A percentile compares a stretch with the other conserved stretches of the same genome.
These are phyloP conservation scores for Stenchaetothrips biformis DNA, from an alignment of 2,888 invertebrate species.

Conservation along the genomic window DNA sequence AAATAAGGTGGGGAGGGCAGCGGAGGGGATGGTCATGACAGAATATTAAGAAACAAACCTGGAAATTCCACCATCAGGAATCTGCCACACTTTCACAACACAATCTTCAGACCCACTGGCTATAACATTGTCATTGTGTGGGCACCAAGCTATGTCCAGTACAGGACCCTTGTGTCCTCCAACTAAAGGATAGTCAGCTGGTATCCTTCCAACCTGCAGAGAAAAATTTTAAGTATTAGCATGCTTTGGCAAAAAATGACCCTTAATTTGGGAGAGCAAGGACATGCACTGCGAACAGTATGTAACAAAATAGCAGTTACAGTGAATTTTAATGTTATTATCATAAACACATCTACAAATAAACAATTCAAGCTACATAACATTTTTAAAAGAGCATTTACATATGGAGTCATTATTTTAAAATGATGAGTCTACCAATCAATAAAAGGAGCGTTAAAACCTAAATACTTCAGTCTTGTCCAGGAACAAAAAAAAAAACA, in stretches of 20 bases:
- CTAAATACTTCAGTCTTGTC: too few species aligned
- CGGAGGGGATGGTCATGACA: too few species aligned
- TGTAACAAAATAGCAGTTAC: too few species aligned
- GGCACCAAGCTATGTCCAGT: slow-evolving; percentile 95
- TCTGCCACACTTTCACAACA: slow-evolving; percentile 95
- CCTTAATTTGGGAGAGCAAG: background rate
- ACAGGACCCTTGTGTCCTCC: slow-evolving; percentile 97
- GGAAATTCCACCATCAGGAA: slow-evolving; percentile 84
- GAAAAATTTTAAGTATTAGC: slow-evolving; percentile 33
- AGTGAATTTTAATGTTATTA: too few species aligned
- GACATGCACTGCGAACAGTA: slow-evolving; percentile 5
- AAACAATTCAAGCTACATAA: slow-evolving; percentile 5
- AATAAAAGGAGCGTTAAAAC: too few species aligned
- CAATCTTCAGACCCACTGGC: slow-evolving; percentile 97
- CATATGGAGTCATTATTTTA: background rate
- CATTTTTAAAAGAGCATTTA: background rate
- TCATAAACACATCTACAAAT: background rate
- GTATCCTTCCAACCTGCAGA: slow-evolving; percentile 84
- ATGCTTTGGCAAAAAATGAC: background rate
- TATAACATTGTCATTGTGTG: slow-evolving; percentile 96
- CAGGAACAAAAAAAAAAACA: background rate
- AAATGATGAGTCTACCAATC: too few species aligned
- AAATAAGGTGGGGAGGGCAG: too few species aligned
- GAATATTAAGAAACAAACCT: slow-evolving; percentile 35
- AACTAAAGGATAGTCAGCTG: slow-evolving; percentile 89